Conservation (phyloP, 2,797 vertebrate genomes). For the Xyrichtys novacula region DNA sequence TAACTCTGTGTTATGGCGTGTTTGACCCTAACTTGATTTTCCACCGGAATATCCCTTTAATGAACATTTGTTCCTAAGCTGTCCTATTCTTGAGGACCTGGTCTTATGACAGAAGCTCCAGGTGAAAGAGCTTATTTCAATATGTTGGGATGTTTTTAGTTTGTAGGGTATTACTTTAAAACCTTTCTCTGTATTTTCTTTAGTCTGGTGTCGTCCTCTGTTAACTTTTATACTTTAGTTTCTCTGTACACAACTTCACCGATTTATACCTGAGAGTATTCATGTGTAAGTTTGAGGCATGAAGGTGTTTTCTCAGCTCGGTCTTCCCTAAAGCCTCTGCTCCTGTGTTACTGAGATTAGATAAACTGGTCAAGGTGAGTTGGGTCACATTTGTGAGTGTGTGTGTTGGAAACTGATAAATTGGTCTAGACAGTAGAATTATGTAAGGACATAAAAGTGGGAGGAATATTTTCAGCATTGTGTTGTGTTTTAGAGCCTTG, state of each 20-base stretch:
- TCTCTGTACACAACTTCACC: background rate
- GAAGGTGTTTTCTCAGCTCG: conserved; percentile 32
- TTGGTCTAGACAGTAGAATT: conserved; percentile 55
- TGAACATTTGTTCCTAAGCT: no score
- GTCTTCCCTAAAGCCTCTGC: conserved; percentile 28
- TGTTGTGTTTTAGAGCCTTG: conserved; percentile 26
- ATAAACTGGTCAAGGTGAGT: conserved; percentile 62
- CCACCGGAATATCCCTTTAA: no score
- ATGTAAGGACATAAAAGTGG: conserved; percentile 42
- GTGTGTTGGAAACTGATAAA: conserved; percentile 29
- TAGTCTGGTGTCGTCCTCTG: background rate
- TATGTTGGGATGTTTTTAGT: no score
- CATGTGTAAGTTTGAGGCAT: conserved; percentile 29
- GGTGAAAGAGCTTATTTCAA: no score
- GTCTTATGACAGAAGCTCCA: no score
- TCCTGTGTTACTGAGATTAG: conserved; percentile 35
- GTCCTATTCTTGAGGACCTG: no score
- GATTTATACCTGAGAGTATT: conserved; percentile 2
- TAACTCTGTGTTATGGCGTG: no score
- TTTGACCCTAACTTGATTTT: no score
- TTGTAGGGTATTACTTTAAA: no score
- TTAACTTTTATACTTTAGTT: background rate
- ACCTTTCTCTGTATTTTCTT: no score
- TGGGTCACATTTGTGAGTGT: conserved; percentile 32
- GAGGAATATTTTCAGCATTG: conserved; percentile 29